phyloP scores from a whole-genome alignment of 2,888 invertebrate species.

The Callinectes sapidus region DNA sequence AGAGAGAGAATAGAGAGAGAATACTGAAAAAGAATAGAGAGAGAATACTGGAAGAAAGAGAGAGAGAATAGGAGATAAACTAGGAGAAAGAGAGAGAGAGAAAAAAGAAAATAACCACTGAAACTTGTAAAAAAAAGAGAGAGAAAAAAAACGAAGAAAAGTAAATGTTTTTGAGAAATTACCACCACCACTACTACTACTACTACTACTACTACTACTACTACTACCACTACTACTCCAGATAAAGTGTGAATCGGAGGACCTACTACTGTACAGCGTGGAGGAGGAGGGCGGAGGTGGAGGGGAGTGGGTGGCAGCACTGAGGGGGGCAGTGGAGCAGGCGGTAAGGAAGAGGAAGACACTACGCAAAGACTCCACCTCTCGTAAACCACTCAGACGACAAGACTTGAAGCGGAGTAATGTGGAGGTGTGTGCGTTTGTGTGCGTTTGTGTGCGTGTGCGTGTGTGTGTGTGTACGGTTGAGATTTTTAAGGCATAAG shows the following conservation, averaged over 20 bases:
- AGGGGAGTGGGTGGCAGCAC: slow-evolving; percentile 22
- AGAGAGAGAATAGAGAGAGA: no score
- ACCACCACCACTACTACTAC: no score
- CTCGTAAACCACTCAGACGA: neutral
- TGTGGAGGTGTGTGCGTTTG: neutral
- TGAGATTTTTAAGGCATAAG: no score
- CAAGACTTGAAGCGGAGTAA: neutral
- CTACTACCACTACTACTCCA: slow-evolving; percentile 29
- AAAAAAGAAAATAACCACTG: neutral
- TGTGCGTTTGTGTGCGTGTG: no score
- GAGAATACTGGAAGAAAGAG: no score
- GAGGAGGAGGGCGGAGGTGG: neutral
- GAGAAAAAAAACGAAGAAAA: no score
- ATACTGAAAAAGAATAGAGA: no score
- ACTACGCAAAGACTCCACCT: neutral
- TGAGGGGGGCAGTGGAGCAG: neutral
- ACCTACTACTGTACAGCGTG: slow-evolving; percentile 64
- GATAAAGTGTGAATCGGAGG: slow-evolving; percentile 66
- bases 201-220: neutral
- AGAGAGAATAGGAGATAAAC: no score
- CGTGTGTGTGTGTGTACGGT: no score
- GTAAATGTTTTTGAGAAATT: no score
- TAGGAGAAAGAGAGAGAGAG: neutral
- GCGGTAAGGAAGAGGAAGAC: neutral
- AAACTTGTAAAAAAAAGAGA: neutral